Percentiles rank a stretch among this genome's conserved stretches.
These are phyloP conservation scores for Tethea ocularis DNA, from an alignment of 2,888 invertebrate genomes.

Conservation along the genomic window DNA sequence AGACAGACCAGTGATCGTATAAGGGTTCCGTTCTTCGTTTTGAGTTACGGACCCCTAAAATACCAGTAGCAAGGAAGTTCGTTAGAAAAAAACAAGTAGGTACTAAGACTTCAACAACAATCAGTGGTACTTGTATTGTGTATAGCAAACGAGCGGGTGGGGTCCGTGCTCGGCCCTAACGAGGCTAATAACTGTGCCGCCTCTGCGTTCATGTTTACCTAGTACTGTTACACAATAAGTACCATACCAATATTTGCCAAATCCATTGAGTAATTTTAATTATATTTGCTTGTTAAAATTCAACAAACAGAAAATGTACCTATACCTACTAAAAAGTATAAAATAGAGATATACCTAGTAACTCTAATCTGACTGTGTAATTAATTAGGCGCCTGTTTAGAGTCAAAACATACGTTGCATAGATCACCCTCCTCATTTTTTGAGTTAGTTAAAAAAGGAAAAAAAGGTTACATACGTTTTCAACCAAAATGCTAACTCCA, in stretches of 20 bases:
- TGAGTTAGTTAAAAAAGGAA: not conserved
- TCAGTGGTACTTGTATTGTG: conserved; percentile 18
- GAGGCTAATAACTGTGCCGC: conserved; percentile 27
- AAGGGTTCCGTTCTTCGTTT: too few relatives aligned
- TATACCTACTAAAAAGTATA: too few relatives aligned
- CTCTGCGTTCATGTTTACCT: conserved; percentile 26
- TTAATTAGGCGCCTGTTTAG: too few relatives aligned
- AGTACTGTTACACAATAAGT: conserved; percentile 15
- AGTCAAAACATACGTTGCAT: too few relatives aligned
- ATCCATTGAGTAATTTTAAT: not conserved
- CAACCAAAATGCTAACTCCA: not conserved
- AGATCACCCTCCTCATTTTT: too few relatives aligned
- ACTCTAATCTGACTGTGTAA: too few relatives aligned
- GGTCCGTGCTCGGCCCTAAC: conserved; percentile 22
- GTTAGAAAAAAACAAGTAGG: conserved; percentile 12
- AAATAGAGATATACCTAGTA: too few relatives aligned
- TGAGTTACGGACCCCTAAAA: not conserved
- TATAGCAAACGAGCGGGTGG: conserved; percentile 12
- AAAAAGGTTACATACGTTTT: not conserved
- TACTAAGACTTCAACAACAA: conserved; percentile 22
- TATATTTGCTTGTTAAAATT: not conserved
- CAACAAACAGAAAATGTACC: too few relatives aligned
- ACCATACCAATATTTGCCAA: not conserved
- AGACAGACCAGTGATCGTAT: too few relatives aligned
- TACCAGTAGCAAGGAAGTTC: not conserved